Conservation (phyloP, 2,113 vertebrate genomes). For the Bubalus kerabau region DNA sequence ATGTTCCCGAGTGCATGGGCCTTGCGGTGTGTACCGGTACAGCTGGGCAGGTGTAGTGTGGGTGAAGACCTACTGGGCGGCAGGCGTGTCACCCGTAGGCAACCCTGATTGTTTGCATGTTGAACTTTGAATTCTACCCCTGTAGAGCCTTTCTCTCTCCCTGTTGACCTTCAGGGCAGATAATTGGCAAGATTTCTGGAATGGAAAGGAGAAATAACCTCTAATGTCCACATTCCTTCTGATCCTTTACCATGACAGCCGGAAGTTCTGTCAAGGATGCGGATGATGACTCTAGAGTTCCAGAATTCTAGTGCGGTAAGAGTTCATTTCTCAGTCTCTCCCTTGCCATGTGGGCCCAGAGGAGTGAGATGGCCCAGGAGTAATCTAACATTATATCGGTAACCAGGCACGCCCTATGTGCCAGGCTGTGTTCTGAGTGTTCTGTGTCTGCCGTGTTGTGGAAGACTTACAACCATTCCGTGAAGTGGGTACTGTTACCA, state of each 20-base stretch:
- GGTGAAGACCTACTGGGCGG: background rate
- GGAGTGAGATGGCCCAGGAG: fast-evolving
- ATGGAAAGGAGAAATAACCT: background rate
- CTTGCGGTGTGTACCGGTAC: fast-evolving
- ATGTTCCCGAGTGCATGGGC: fast-evolving
- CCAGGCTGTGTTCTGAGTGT: background rate
- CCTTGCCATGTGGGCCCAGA: background rate
- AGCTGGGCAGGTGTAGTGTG: background rate
- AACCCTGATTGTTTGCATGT: background rate
- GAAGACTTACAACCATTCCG: fast-evolving
- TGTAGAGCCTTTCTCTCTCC: background rate
- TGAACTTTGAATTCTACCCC: background rate
- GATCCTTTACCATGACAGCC: background rate
- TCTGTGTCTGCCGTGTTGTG: background rate
- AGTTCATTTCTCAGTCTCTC: background rate
- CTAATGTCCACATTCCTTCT: background rate
- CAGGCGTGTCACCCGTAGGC: background rate
- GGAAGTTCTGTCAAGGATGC: background rate
- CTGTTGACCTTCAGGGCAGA: background rate
- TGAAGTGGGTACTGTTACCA: background rate
- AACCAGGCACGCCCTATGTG: background rate
- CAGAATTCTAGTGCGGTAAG: background rate
- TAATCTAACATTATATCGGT: fast-evolving
- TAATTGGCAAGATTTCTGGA: background rate
- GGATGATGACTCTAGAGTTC: background rate